phyloP scores from a whole-genome alignment of 2,797 vertebrate species.

The Siniperca obscura region DNA sequence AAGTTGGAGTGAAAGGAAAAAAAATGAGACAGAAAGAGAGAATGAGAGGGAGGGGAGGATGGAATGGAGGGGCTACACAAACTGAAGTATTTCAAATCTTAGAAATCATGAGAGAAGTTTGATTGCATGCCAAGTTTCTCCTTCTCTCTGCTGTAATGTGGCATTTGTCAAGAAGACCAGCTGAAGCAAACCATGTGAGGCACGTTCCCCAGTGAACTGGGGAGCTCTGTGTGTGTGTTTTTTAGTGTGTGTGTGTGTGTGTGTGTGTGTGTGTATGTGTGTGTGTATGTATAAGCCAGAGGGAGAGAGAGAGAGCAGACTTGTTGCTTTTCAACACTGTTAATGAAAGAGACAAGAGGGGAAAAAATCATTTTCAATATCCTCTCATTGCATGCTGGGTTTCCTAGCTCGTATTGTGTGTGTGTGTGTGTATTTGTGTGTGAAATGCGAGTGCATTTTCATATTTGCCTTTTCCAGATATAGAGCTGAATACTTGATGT shows the following conservation, averaged over 20 bases:
- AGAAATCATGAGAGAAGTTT: constrained; percentile 84
- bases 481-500: constrained; percentile 68
- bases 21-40: constrained; percentile 30
- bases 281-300: constrained; percentile 30
- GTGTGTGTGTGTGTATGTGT: constrained; percentile 44
- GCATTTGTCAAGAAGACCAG: constrained; percentile 85
- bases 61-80: constrained; percentile 59
- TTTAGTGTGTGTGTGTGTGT: constrained; percentile 36
- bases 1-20: constrained; percentile 29
- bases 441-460: constrained; percentile 35
- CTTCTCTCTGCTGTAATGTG: constrained; percentile 75
- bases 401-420: constrained; percentile 49
- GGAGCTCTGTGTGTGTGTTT: constrained; percentile 57
- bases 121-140: constrained; percentile 81
- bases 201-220: constrained; percentile 68
- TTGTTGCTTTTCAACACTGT: constrained; percentile 79
- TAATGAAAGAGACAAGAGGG: constrained; percentile 82
- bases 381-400: constrained; percentile 69
- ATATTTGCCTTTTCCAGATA: constrained; percentile 62
- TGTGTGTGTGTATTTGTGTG: constrained; percentile 15
- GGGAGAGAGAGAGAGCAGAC: constrained; percentile 66
- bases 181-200: constrained; percentile 83
- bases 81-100: constrained; percentile 85
- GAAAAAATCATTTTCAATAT: constrained; percentile 81
- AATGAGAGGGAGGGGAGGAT: constrained; percentile 47